Percentiles rank a stretch among this genome's conserved stretches.
Evolutionary conservation across 2,797 vertebrate species (phyloP).

Genomic region (Cirrhinus mrigala): DNA sequence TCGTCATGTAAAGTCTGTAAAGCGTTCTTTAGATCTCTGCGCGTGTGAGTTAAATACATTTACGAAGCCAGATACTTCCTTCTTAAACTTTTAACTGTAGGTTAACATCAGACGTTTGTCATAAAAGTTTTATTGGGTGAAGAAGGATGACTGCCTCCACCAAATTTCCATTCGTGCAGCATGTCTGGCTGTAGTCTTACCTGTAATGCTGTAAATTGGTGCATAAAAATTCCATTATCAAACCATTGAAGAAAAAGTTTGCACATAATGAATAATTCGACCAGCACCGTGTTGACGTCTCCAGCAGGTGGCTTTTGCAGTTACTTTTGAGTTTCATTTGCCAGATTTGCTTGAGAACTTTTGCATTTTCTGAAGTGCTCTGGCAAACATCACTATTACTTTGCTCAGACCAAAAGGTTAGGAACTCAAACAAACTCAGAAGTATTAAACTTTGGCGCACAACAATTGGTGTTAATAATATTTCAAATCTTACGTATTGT

Average conservation of each 20-base stretch:
- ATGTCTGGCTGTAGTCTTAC: slow-evolving; percentile 18
- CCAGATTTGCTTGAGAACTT: not conserved
- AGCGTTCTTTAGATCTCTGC: not conserved
- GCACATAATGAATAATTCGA: slow-evolving; percentile 6
- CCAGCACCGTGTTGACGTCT: not conserved
- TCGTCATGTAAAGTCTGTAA: not conserved
- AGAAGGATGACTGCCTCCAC: slow-evolving; percentile 30
- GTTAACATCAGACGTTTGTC: slow-evolving; percentile 31
- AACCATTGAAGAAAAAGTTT: not conserved
- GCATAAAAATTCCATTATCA: slow-evolving; percentile 30
- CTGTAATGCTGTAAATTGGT: slow-evolving; percentile 37
- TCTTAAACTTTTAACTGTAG: slow-evolving; percentile 30
- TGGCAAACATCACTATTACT: not conserved
- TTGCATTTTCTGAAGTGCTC: not conserved
- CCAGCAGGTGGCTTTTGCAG: not conserved
- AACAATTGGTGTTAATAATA: not conserved
- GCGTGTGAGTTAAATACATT: not conserved
- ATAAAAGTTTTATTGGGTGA: slow-evolving; percentile 43
- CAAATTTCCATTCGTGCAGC: slow-evolving; percentile 34
- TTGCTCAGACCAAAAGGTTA: not conserved
- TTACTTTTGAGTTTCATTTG: not conserved
- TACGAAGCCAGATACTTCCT: slow-evolving; percentile 29
- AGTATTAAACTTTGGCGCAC: not conserved
- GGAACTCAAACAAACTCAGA: not conserved
- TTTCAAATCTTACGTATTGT: not conserved